Base-by-base conservation (phyloP, 2,888 invertebrate species). In the Furcula furcula region DNA sequence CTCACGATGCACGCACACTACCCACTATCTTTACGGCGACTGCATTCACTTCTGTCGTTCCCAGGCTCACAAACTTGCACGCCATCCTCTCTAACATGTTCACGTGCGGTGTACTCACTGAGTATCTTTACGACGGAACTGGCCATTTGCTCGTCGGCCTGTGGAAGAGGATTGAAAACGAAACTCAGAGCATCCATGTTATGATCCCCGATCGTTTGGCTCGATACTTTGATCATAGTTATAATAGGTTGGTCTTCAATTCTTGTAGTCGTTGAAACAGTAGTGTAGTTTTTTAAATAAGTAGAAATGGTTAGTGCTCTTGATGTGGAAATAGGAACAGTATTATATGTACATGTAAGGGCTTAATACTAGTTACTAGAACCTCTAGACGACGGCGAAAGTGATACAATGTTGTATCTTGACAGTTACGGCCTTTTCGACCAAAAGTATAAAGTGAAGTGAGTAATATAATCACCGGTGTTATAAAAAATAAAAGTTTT, bases 51-150 rank as follows among this genome's bases (percentile, higher is more conserved):
- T 18, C 10, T 47, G 53, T 66, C 54, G 45, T 79, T 62, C 71
- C 50, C 81, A 84, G 83, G 73, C 49, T 82, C 47, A 42, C 41
- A 42, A 84, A 82, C 66, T 65, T 84, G 40, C 72, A 80, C 49
- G 40, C 59, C 4, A 60, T 66, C 25, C 38, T 84, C 43, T 58
- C 53, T 30, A 83, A 83, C 59, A 76, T 84, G 74, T 58, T 67
- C 25, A 61, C 64, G 12, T 55, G 62, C 45, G 78, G 78, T 11
- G 35, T 65, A 12, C 65, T 84, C 13, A 68, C 81, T 12, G 66
- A 73, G 13, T 55, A 58, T 32, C 41, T 83, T 7, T 79, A 61
- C 58, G 59, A 71, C 25, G 74, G 75, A 26, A 56, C 62, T 15
- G 79, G 76, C 20, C 53, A 39, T 3, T 53, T 82, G 7, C 64